Base-by-base conservation (phyloP, 2,888 invertebrate species). In the Heliconius cydno region DNA sequence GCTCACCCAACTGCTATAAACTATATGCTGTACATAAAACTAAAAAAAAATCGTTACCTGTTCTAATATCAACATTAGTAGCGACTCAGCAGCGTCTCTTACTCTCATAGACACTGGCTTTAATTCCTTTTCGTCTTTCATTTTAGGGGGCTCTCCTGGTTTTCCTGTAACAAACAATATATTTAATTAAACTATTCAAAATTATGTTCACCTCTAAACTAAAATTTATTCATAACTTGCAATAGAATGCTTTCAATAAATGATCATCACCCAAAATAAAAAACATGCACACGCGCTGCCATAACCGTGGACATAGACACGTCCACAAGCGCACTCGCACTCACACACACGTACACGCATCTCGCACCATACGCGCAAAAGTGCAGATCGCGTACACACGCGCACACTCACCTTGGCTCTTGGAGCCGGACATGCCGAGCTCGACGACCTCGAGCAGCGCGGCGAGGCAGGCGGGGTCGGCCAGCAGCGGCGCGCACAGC, bases 51-150 rank as follows among this genome's bases (percentile, higher is more conserved):
- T 12, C 41, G 10, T 73, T 88, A 97, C 97, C 95, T 98, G 98
- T 91, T 99, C 98, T 81, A 99, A 96, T 84, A 99, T 98, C 81
- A 98, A 96, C 84, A 98, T 98, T 10, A 99, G 95, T 65, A 99
- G 95, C 83, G 98, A 98, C 92, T 99, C 99, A 0, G 99, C 99
- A 0, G 99, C 99, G 92, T 99, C 99, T 80, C 99, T 96, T 0
- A 99, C 99, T 84, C 99, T 96, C 97, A 99, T 98, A 0, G 99
- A 99, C 0, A 98, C 99, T 0, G 99, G 99, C 89, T 99, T 99
- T 81, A 99, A 90, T 91, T 98, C 98, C 89, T 99, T 99, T 85
- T 99, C 98, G 85, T 98, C 98, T 90, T 99, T 99, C 96, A 98
- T 97, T 91, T 98, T 98, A 0, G 98, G 96, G 19, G 97, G 96